Conservation (phyloP, 92 coral and sea anemone genomes). For the Galaxea fascicularis region DNA sequence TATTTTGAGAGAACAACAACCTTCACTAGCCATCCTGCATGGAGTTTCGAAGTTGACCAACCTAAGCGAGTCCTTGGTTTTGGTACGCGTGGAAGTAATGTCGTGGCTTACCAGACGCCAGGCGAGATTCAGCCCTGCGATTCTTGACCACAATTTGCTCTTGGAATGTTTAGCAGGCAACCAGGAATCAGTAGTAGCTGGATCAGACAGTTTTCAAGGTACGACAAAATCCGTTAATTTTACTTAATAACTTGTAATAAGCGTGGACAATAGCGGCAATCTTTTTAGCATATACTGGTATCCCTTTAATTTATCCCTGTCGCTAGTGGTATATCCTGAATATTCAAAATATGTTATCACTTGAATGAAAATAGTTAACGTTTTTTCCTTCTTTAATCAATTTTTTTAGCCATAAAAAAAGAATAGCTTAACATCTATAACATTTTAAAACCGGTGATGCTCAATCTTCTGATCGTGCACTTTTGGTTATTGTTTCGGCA, state of each 20-base stretch:
- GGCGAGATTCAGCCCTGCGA: slow-evolving; percentile 14
- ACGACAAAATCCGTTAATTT: background rate
- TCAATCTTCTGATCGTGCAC: background rate
- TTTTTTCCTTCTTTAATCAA: slow-evolving; percentile 1
- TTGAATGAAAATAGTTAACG: slow-evolving; percentile 4
- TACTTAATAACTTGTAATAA: slow-evolving; percentile 6
- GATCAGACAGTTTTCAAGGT: slow-evolving; percentile 20
- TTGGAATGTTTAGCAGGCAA: background rate
- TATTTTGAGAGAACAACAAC: slow-evolving; percentile 11
- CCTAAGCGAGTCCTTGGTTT: slow-evolving; percentile 3
- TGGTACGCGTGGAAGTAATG: slow-evolving; percentile 29
- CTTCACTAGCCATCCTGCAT: slow-evolving; percentile 5
- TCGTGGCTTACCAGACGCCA: slow-evolving; percentile 10
- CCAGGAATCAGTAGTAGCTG: slow-evolving; percentile 11
- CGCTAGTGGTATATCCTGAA: slow-evolving; percentile 10
- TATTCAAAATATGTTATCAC: background rate
- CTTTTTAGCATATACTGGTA: background rate
- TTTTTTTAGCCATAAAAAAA: background rate
- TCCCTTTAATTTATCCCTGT: background rate
- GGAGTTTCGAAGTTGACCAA: slow-evolving; percentile 15
- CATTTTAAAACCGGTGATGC: background rate
- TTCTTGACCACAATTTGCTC: slow-evolving; percentile 15
- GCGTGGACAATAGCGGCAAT: slow-evolving; percentile 10
- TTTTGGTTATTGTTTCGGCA: slow-evolving; percentile 11
- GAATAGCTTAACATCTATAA: background rate